These are phyloP conservation scores for Galerucella pusilla DNA, from an alignment of 2,888 invertebrate genomes.

Conservation along the genomic window DNA sequence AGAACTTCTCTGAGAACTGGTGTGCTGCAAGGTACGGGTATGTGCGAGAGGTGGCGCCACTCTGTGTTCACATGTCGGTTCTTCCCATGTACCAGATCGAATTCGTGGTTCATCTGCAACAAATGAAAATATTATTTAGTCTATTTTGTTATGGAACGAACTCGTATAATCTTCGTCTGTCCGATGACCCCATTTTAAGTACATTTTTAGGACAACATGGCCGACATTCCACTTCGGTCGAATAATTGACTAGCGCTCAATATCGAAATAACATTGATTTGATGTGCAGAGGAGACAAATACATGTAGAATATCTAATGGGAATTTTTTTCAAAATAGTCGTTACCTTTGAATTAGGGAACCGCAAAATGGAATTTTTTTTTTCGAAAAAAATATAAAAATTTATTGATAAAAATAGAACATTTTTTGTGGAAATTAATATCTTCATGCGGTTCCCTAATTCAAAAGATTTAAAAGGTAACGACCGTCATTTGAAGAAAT, in stretches of 20 bases:
- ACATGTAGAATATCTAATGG: background rate
- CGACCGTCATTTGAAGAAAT: background rate
- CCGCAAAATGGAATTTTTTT: too few species aligned
- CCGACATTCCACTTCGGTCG: constrained; percentile 22
- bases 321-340: too few species aligned
- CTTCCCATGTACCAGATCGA: constrained; percentile 84
- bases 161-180: background rate
- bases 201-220: constrained; percentile 22
- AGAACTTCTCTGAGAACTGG: constrained; percentile 66
- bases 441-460: too few species aligned
- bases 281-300: background rate
- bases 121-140: constrained; percentile 28
- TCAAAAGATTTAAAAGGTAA: background rate
- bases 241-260: constrained; percentile 23
- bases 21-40: constrained; percentile 65
- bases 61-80: constrained; percentile 69
- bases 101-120: constrained; percentile 82
- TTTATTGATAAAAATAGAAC: too few species aligned
- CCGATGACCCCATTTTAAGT: constrained; percentile 11
- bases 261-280: constrained; percentile 7
- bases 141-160: too few species aligned
- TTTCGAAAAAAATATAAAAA: too few species aligned
- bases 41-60: constrained; percentile 68
- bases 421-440: too few species aligned
- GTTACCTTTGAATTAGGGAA: too few species aligned